phyloP scores from a whole-genome alignment of 2,797 vertebrate species.

The Hybognathus amarus region DNA sequence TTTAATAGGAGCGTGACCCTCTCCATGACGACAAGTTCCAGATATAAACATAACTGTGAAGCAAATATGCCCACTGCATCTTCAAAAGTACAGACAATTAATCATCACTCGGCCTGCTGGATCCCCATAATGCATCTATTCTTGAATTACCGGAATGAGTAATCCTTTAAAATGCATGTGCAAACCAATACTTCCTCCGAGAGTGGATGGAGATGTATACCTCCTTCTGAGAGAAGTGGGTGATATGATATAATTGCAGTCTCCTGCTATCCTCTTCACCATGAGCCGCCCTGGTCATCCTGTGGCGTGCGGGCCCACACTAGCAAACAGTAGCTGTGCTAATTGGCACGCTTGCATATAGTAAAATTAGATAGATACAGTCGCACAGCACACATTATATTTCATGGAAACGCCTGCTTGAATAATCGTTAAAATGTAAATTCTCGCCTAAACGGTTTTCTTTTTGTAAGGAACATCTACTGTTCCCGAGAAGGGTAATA shows the following conservation, averaged over 20 bases:
- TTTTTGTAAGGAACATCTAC: slow-evolving; percentile 48
- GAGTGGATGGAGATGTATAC: slow-evolving; percentile 53
- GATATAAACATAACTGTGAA: slow-evolving; percentile 46
- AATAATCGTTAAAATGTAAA: slow-evolving; percentile 55
- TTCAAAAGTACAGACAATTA: slow-evolving; percentile 72
- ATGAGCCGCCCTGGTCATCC: slow-evolving; percentile 49
- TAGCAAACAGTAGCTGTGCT: slow-evolving; percentile 44
- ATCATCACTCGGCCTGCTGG: slow-evolving; percentile 70
- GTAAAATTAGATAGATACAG: slow-evolving; percentile 39
- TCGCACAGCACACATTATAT: neutral
- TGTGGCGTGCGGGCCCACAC: slow-evolving; percentile 37
- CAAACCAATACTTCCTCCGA: slow-evolving; percentile 65
- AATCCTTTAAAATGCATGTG: slow-evolving; percentile 73
- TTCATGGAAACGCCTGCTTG: slow-evolving; percentile 28
- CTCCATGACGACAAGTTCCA: slow-evolving; percentile 43
- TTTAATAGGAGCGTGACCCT: slow-evolving; percentile 26
- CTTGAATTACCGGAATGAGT: slow-evolving; percentile 67
- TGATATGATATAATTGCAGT: slow-evolving; percentile 60
- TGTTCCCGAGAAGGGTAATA: slow-evolving; percentile 57
- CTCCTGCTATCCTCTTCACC: slow-evolving; percentile 54
- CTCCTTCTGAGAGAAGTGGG: slow-evolving; percentile 56
- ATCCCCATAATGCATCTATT: slow-evolving; percentile 69
- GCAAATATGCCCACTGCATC: slow-evolving; percentile 47
- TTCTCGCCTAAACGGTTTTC: slow-evolving; percentile 45
- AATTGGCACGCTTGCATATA: slow-evolving; percentile 41